phyloP scores from a whole-genome alignment of 1,140 invertebrate species.

The Phthorimaea operculella region DNA sequence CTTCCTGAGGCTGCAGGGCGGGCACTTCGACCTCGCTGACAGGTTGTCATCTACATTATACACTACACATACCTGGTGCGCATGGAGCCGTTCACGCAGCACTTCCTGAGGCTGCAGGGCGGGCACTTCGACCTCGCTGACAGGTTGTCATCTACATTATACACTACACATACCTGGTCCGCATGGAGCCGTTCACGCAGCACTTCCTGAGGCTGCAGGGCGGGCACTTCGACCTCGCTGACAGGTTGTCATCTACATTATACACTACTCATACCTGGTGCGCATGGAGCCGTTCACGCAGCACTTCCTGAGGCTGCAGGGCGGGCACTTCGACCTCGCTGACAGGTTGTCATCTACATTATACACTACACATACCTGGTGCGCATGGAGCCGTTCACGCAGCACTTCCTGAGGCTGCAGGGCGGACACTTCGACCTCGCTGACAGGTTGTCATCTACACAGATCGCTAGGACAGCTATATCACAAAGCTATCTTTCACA shows the following conservation, averaged over 20 bases:
- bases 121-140: constrained; percentile 99
- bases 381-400: constrained; percentile 98
- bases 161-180: constrained; percentile 87
- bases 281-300: constrained; percentile 99
- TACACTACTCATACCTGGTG: constrained; percentile 87
- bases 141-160: constrained; percentile 31
- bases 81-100: constrained; percentile 99
- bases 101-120: constrained; percentile 95
- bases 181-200: constrained; percentile 99
- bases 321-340: constrained; percentile 98
- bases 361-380: constrained; percentile 87
- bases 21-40: constrained; percentile 99
- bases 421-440: constrained; percentile 99
- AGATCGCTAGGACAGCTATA: too few relatives aligned
- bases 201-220: constrained; percentile 97
- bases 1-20: constrained; percentile 95
- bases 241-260: constrained; percentile 61
- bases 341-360: constrained; percentile 69
- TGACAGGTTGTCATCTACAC: constrained; percentile 70
- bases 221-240: constrained; percentile 98
- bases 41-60: constrained; percentile 25
- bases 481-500: too few relatives aligned
- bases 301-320: constrained; percentile 95
- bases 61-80: constrained; percentile 90
- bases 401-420: constrained; percentile 95